Conservation (phyloP, 2,113 vertebrate genomes). For the Peromyscus maniculatus region DNA sequence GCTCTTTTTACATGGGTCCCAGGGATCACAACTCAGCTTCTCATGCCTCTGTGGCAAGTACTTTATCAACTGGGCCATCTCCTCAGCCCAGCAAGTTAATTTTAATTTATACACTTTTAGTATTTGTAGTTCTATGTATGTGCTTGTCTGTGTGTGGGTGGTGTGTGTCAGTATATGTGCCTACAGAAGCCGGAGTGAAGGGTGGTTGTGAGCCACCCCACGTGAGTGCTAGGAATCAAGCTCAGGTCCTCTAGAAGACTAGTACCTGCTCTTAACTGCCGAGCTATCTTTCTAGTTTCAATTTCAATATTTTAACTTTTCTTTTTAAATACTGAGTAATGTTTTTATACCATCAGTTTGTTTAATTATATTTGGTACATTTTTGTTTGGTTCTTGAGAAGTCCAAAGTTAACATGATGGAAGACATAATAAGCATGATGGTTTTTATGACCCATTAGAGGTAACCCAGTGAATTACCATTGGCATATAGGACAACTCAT, state of each 20-base stretch:
- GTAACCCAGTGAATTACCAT: not conserved
- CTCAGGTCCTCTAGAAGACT: not conserved
- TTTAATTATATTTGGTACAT: not conserved
- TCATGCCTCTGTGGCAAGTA: too few species aligned
- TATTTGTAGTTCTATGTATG: not conserved
- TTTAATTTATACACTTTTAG: not conserved
- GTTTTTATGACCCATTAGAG: constrained; percentile 33
- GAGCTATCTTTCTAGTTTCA: not conserved
- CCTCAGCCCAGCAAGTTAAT: not conserved
- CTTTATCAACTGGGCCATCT: too few species aligned
- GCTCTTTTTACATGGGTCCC: not conserved
- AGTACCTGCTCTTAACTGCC: not conserved
- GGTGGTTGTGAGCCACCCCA: not conserved
- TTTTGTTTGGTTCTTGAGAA: constrained; percentile 36
- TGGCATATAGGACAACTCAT: not conserved
- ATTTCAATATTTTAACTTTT: constrained; percentile 49
- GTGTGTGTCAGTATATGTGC: not conserved
- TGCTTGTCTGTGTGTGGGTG: not conserved
- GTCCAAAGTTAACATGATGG: not conserved
- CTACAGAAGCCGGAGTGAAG: not conserved
- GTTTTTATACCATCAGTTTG: constrained; percentile 17
- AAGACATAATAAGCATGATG: not conserved
- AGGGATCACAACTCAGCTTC: too few species aligned
- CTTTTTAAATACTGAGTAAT: not conserved
- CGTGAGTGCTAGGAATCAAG: not conserved